Evolutionary conservation across 2,888 invertebrate species (phyloP).

Genomic region (Synergus gifuensis): DNA sequence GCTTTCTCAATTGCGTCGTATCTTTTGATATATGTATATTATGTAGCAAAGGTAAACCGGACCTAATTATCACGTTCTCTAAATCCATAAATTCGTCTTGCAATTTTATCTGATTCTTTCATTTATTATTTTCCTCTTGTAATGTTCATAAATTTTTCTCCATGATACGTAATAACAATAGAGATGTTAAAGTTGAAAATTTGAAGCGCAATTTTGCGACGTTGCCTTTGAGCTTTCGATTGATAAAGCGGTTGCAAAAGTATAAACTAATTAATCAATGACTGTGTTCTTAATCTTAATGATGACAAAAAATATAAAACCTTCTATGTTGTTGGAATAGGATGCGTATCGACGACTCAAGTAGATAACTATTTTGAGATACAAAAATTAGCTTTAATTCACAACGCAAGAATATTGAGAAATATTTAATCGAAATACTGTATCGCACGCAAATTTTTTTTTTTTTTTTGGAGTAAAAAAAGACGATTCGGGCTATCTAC

Average conservation of each 20-base stretch:
- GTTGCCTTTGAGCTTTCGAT: conserved; percentile 14
- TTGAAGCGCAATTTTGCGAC: not conserved
- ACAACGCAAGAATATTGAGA: not conserved
- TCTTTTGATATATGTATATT: conserved; percentile 8
- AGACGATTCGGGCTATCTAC: not conserved
- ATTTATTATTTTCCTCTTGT: not conserved
- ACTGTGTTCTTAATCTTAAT: not conserved
- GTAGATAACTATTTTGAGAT: not conserved
- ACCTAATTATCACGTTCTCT: not conserved
- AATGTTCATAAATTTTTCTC: conserved; percentile 5
- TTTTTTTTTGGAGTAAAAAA: not conserved
- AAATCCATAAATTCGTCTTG: not conserved
- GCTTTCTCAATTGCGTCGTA: conserved; percentile 35
- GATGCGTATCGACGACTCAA: not conserved
- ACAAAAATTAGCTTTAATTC: conserved; percentile 4
- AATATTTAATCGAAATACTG: not conserved
- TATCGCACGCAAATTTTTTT: not conserved
- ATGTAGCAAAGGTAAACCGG: conserved; percentile 10
- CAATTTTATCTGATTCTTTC: not conserved
- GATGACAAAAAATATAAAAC: not conserved
- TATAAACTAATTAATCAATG: not conserved
- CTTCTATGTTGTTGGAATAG: not conserved
- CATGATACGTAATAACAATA: not conserved
- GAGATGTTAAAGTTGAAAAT: not conserved
- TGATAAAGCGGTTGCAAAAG: not conserved